Evolutionary conservation across 2,888 invertebrate genomes (phyloP), one percentile per base, ranked within the genome.

Genomic region (Cheiracanthium punctorium): DNA sequence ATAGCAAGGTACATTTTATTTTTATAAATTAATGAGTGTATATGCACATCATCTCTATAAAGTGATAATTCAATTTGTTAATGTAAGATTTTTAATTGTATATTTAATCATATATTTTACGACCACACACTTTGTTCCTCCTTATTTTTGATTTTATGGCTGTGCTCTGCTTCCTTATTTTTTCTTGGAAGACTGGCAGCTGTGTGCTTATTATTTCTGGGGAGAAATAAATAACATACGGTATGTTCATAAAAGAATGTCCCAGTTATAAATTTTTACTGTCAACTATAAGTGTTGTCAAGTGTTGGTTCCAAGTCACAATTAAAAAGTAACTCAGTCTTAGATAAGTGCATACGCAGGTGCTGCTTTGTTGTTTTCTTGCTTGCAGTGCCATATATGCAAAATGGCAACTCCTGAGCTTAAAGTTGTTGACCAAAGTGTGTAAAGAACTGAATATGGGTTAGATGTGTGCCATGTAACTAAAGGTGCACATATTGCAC

Each of bases 291-390:
- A 65, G 29, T 1, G 5, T 30, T 24, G 10, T 30, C 20, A 17
- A 52, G 65, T 65, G 1, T 65, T 65, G 65, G 32, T 65, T 65
- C 29, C 0, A 24, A 28, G 65, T 65, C 65, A 24, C 5, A 65
- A 29, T 28, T 24, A 65, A 24, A 28, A 17, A 0, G 24, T 28
- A 24, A 65, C 24, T 28, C 65, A 65, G 5, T 65, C 28, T 65
- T 65, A 65, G 65, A 65, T 30, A 65, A 2, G 10, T 24, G 29
- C 10, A 65, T 65, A 28, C 1, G 10, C 29, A 1, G 28, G 29
- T 65, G 0, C 65, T 65, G 24, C 17, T 65, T 65, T 30, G 65
- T 65, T 65, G 65, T 65, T 65, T 65, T 65, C 65, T 65, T 8
- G 65, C 24, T 65, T 65, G 65, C 65, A 65, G 24, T 24, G 65